Percentiles rank a stretch among this genome's conserved stretches.
phyloP scores from a whole-genome alignment of 2,888 invertebrate species.

The Notodonta dromedarius region DNA sequence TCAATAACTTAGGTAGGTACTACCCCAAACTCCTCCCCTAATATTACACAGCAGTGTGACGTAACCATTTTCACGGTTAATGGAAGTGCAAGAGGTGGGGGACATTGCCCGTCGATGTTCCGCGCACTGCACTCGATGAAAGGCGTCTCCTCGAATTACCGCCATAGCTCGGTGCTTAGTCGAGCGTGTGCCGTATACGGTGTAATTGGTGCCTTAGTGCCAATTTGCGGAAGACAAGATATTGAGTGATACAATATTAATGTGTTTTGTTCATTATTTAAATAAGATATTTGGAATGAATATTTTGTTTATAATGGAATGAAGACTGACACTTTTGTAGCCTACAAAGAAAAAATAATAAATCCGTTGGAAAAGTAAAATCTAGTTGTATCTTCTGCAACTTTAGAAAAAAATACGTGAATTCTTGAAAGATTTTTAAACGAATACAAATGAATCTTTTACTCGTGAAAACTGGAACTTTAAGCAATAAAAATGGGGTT shows the following conservation, averaged over 20 bases:
- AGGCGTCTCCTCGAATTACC: constrained; percentile 56
- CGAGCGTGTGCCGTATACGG: constrained; percentile 49
- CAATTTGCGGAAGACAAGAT: constrained; percentile 52
- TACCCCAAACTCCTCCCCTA: not conserved
- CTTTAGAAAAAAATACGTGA: no score
- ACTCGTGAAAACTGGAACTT: no score
- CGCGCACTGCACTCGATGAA: constrained; percentile 56
- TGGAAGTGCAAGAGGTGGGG: constrained; percentile 44
- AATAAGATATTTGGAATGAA: no score
- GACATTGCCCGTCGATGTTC: constrained; percentile 50
- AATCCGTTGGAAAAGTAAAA: no score
- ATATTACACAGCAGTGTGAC: constrained; percentile 44
- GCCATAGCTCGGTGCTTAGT: constrained; percentile 56
- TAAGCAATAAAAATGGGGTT: no score
- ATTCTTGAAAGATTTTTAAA: no score
- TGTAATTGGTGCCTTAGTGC: constrained; percentile 65
- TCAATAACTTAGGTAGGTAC: not conserved
- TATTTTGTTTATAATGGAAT: no score
- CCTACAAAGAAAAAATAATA: no score
- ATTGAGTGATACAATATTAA: constrained; percentile 28
- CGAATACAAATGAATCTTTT: no score
- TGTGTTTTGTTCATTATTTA: constrained; percentile 11
- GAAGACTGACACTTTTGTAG: no score
- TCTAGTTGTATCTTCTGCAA: no score
- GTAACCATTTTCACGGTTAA: constrained; percentile 50